Base-by-base conservation (phyloP, 2,888 invertebrate species). In the Acheta domesticus region DNA sequence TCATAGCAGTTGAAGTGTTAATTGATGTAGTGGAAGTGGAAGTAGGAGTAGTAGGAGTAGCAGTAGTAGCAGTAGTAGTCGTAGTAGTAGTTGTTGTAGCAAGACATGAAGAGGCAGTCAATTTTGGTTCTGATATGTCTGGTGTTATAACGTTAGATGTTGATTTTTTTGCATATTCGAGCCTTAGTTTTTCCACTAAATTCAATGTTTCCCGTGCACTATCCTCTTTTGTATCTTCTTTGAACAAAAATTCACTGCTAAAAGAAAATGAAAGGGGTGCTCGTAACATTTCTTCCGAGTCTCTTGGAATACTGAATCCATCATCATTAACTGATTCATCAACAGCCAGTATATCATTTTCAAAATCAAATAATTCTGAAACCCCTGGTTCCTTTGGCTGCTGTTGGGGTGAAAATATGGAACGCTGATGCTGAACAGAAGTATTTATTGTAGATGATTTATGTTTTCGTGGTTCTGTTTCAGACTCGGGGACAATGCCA, bases 121-220 rank as follows among this genome's bases (percentile, higher is more conserved):
- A 79, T 74, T 50, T 76, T 76, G 48, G 82, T 80, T 84, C 83
- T 81, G 84, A 83, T 11, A 84, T 84, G 80, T 84, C 88, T 89
- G 84, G 88, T 88, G 83, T 87, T 87, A 85, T 88, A 91, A 75
- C 73, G 80, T 89, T 90, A 74, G 89, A 85, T 79, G 88, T 89
- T 21, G 91, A 90, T 86, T 92, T 93, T 85, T 93, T 92, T 50
- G 89, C 89, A 89, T 90, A 88, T 84, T 92, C 92, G 90, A 92
- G 90, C 77, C 96, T 89, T 21, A 96, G 87, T 84, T 96, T 94
- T 85, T 96, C 94, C 8, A 96, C 94, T 49, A 96, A 88, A 87
- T 95, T 93, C 81, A 94, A 88, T 0, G 96, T 96, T 85, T 95
- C 96, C 82, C 94, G 90, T 0, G 94, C 93, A 83, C 93, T 93